phyloP scores from a whole-genome alignment of 2,113 vertebrate species.

The Campylomormyrus numenius region DNA sequence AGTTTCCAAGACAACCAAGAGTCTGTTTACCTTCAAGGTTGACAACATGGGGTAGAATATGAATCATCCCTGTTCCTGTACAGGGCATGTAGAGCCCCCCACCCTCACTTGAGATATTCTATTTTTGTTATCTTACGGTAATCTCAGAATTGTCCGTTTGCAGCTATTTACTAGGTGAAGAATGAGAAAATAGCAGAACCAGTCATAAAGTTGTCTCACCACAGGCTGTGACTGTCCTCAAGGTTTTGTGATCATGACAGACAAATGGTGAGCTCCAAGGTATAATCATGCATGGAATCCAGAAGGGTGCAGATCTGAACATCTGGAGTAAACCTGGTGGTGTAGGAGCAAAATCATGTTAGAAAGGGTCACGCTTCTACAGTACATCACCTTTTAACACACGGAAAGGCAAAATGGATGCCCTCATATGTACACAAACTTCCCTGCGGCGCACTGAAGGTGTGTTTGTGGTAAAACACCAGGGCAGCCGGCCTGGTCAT shows the following conservation, averaged over 20 bases:
- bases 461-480: not conserved
- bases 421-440: not conserved
- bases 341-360: not conserved
- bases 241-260: not conserved
- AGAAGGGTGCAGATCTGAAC: not conserved
- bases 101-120: not conserved
- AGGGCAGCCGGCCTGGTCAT: not conserved
- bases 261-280: not conserved
- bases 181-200: not conserved
- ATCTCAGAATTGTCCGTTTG: not conserved
- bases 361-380: not conserved
- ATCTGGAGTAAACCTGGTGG: not conserved
- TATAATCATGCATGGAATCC: not conserved
- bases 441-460: not conserved
- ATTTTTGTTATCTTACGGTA: not conserved
- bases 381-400: not conserved
- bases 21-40: not conserved
- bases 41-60: not conserved
- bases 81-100: not conserved
- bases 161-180: not conserved
- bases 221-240: not conserved
- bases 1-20: slow-evolving; percentile 1
- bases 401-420: not conserved
- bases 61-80: not conserved
- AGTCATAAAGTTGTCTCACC: not conserved